These are phyloP conservation scores for Perodicticus potto DNA, from an alignment of 2,797 vertebrate genomes.

Conservation along the genomic window DNA sequence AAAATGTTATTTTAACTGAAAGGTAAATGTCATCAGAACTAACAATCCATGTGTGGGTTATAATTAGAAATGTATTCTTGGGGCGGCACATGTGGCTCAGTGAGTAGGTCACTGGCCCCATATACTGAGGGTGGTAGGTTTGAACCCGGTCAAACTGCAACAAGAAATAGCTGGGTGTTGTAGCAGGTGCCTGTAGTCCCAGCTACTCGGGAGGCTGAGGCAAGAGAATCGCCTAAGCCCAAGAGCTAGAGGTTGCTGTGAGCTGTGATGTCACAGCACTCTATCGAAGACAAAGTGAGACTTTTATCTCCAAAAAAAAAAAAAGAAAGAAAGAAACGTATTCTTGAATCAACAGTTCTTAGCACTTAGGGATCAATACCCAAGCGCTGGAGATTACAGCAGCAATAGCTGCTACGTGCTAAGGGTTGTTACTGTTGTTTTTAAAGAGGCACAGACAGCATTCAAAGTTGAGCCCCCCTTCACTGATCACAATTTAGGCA, in stretches of 20 bases:
- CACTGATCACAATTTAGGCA: not conserved
- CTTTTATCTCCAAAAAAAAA: too few relatives aligned
- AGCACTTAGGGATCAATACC: not conserved
- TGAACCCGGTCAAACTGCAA: too few relatives aligned
- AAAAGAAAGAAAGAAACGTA: too few relatives aligned
- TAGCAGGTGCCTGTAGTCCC: too few relatives aligned
- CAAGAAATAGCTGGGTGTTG: too few relatives aligned
- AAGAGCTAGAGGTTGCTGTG: too few relatives aligned
- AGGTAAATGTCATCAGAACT: conserved; percentile 41
- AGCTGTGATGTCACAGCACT: too few relatives aligned
- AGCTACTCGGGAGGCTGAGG: too few relatives aligned
- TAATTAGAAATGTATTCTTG: not conserved
- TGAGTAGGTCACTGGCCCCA: too few relatives aligned
- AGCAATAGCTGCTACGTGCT: not conserved
- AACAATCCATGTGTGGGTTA: not conserved
- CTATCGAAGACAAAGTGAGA: too few relatives aligned
- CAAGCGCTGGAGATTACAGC: not conserved
- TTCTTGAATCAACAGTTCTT: not conserved
- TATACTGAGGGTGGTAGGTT: too few relatives aligned
- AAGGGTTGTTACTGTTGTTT: not conserved
- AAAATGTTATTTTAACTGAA: conserved; percentile 20
- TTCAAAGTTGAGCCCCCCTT: not conserved
- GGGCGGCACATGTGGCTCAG: not conserved
- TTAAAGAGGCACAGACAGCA: not conserved
- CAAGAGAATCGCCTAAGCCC: too few relatives aligned